Evolutionary conservation across 2,113 vertebrate species (phyloP), one percentile per base, ranked within the genome.

Genomic region (Pipa parva): DNA sequence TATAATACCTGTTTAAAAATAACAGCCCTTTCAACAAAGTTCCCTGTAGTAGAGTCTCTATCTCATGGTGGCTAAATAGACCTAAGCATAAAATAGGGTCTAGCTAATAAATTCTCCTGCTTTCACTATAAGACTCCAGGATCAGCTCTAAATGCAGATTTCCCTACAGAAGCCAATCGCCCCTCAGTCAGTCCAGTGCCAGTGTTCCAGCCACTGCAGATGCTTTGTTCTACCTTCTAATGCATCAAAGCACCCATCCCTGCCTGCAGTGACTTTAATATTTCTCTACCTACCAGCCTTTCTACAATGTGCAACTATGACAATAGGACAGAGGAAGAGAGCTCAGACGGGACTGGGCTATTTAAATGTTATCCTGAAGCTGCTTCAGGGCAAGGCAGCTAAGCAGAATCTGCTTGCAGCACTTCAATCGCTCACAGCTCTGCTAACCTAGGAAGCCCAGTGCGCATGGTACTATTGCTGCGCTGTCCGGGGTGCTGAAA

Each of bases 401-500:
- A n/a, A 13, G n/a, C 18, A 22, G 33, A 21, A 33, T 8, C 8
- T 25, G 64, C 22, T 55, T 67, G 55, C 64, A 39, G 29, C 56
- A 48, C 21, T n/a, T 18, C 45, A 9, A 21, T 48, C 29, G 15
- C 56, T 48, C 37, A 29, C 37, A 8, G n/a, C 18, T 51, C 20
- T 55, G 63, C 63, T 59, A 42, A 20, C 27, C 56, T 66, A 45
- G 21, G 29, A 11, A 27, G 20, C 15, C 37, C 55, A 49, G 13
- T 48, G 56, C 17, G 11, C 28, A 18, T 17, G n/a, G 29, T 3
- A 4, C 2, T 5, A 29, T 5, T 2, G 8, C 37, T 18, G 42
- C 26, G 20, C 65, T 68, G 46, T 68, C 65, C 65, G 50, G 60
- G 57, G 65, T 69, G 46, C 65, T 69, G 65, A 54, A 60, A 18